Percentiles rank a stretch among this genome's conserved stretches.
These are phyloP conservation scores for Machimus atricapillus DNA, from an alignment of 2,888 invertebrate genomes.

Conservation along the genomic window DNA sequence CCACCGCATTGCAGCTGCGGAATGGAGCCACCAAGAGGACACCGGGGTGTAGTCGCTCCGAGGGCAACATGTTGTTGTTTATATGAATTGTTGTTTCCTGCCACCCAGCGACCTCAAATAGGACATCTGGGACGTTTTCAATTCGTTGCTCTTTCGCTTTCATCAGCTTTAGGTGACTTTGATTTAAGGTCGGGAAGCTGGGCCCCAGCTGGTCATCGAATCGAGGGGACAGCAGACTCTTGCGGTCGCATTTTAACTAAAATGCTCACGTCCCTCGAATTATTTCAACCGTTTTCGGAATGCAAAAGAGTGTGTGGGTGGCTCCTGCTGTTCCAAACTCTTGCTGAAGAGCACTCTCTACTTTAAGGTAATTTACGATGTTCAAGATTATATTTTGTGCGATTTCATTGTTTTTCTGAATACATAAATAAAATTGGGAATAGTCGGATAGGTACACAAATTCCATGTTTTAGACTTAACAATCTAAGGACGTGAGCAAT, in stretches of 20 bases:
- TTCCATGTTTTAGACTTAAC: too few relatives aligned
- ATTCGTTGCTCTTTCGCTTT: neutral
- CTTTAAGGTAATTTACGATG: neutral
- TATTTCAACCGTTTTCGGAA: neutral
- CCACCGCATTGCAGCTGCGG: neutral
- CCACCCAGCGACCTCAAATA: conserved; percentile 18
- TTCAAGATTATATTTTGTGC: neutral
- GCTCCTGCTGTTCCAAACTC: neutral
- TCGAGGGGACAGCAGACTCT: neutral
- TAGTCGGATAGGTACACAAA: too few relatives aligned
- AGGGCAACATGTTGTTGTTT: neutral
- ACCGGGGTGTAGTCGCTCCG: neutral
- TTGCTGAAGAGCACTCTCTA: neutral
- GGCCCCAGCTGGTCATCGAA: neutral
- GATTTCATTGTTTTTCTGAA: neutral
- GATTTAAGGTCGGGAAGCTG: neutral
- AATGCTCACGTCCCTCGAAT: neutral
- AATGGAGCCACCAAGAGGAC: neutral
- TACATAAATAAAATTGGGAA: neutral
- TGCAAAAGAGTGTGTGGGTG: neutral
- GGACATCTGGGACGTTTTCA: conserved; percentile 23
- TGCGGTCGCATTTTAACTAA: neutral
- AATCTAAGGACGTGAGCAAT: too few relatives aligned
- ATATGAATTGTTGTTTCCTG: conserved; percentile 26
- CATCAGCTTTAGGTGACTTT: conserved; percentile 1